A percentile compares a stretch with the other conserved stretches of the same genome.
Evolutionary conservation across 2,113 vertebrate species (phyloP).

Genomic region (Phrynosoma platyrhinos): DNA sequence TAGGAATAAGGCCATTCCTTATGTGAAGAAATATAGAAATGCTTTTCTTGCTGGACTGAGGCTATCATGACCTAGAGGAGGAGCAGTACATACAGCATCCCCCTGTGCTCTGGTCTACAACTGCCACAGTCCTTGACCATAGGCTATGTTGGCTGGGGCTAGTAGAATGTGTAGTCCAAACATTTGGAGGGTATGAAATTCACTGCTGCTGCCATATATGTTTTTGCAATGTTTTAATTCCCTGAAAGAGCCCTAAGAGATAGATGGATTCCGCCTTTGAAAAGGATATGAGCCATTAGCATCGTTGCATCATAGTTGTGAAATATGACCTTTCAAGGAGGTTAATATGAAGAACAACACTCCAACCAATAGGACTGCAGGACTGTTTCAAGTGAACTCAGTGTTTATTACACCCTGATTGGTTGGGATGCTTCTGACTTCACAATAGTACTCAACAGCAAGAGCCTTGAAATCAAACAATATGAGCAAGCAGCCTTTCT

Average conservation of each 20-base stretch:
- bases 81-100: no score
- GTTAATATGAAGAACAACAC: not conserved
- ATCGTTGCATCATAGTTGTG: conserved; percentile 27
- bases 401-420: not conserved
- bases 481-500: not conserved
- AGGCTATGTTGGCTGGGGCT: not conserved
- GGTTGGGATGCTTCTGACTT: conserved; percentile 42
- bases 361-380: not conserved
- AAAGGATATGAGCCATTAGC: not conserved
- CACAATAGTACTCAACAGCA: conserved; percentile 33
- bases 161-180: not conserved
- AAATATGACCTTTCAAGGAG: not conserved
- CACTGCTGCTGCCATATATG: not conserved
- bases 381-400: not conserved
- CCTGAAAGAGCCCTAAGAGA: not conserved
- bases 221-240: not conserved
- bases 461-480: conserved; percentile 37
- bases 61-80: not conserved
- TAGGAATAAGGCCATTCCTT: not conserved
- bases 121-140: not conserved
- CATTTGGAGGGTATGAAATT: not conserved
- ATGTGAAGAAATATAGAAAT: not conserved
- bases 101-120: not conserved
- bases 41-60: not conserved
- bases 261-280: not conserved